Conservation (phyloP, 2,888 invertebrate genomes). For the Netelia virgata region DNA sequence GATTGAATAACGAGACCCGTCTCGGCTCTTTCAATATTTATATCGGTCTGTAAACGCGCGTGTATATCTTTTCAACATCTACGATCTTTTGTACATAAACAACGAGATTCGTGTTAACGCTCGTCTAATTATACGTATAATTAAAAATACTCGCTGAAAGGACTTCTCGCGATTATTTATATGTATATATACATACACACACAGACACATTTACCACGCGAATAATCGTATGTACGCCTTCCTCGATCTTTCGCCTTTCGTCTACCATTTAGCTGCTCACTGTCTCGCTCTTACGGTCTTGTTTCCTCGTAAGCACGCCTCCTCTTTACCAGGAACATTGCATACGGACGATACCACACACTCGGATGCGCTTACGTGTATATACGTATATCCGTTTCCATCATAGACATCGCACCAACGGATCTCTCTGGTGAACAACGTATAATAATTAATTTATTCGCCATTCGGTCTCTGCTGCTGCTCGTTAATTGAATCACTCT, state of each 20-base stretch:
- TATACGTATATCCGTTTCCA: conserved; percentile 55
- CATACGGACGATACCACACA: conserved; percentile 42
- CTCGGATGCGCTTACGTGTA: background rate
- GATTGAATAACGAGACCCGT: background rate
- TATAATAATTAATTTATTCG: conserved; percentile 69
- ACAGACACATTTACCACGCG: conserved; percentile 27
- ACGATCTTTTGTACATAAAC: conserved; percentile 3
- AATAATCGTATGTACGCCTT: conserved; percentile 68
- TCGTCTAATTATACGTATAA: conserved; percentile 67
- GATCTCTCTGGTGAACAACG: conserved; percentile 60
- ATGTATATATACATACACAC: conserved; percentile 1
- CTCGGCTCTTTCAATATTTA: background rate
- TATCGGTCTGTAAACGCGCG: no score
- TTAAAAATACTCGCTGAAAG: conserved; percentile 61
- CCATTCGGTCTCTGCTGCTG: conserved; percentile 50
- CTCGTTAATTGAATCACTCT: conserved; percentile 62
- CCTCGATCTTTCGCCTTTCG: conserved; percentile 61
- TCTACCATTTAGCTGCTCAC: conserved; percentile 59
- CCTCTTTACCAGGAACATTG: conserved; percentile 63
- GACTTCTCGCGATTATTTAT: conserved; percentile 55
- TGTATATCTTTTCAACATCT: background rate
- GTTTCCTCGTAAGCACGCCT: conserved; percentile 60
- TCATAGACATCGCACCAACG: conserved; percentile 63
- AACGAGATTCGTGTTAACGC: conserved; percentile 53
- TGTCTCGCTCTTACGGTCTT: conserved; percentile 55